These are phyloP conservation scores for Mustelus asterias DNA, from an alignment of 2,113 vertebrate species.

Conservation along the genomic window DNA sequence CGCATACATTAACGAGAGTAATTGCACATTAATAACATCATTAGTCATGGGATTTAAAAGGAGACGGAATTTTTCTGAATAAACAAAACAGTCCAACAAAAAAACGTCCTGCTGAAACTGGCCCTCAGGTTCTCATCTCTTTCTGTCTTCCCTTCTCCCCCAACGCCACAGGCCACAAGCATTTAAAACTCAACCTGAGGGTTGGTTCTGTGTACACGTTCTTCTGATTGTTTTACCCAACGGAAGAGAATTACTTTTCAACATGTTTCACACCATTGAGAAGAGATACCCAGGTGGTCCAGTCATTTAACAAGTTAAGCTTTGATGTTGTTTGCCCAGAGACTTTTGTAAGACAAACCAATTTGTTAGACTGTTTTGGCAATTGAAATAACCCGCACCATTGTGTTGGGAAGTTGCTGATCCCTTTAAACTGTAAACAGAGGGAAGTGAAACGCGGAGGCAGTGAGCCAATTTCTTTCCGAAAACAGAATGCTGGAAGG, in stretches of 20 bases:
- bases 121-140: neutral
- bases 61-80: neutral
- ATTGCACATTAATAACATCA: conserved; percentile 26
- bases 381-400: neutral
- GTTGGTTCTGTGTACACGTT: neutral
- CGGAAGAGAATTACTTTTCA: neutral
- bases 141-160: neutral
- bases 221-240: neutral
- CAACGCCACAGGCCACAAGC: neutral
- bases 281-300: neutral
- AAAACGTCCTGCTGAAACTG: neutral
- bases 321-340: neutral
- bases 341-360: neutral
- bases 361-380: neutral
- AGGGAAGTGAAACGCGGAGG: neutral
- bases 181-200: neutral
- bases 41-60: neutral
- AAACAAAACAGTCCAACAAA: neutral
- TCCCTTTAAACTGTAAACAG: neutral
- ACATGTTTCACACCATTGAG: neutral
- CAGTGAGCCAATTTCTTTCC: neutral
- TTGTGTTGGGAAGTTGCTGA: neutral
- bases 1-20: neutral
- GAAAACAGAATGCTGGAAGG: neutral
- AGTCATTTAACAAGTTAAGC: neutral